phyloP scores from a whole-genome alignment of 2,888 invertebrate species.

The Cheilosia vulpina region DNA sequence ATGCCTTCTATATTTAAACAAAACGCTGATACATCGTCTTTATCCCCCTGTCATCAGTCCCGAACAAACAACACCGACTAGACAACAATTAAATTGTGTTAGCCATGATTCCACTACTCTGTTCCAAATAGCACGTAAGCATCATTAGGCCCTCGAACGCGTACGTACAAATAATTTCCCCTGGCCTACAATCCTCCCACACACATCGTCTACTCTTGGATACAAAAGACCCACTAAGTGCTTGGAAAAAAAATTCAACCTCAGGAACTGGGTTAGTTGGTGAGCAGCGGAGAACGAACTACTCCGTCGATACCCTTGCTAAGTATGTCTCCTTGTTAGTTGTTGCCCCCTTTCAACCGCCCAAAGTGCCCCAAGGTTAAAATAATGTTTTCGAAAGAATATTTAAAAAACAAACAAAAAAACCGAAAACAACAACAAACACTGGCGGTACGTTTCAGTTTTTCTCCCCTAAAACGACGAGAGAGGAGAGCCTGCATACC shows the following conservation, averaged over 20 bases:
- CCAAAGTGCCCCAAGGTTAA: conserved; percentile 63
- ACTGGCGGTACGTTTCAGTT: conserved; percentile 41
- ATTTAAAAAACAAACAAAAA: background rate
- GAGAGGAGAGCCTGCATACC: background rate
- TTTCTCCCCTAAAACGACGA: background rate
- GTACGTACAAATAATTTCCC: background rate
- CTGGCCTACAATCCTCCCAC: background rate
- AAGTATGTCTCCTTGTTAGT: conserved; percentile 43
- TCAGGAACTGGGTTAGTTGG: conserved; percentile 66
- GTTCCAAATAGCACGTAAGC: conserved; percentile 62
- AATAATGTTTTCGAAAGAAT: conserved; percentile 70
- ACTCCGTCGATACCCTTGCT: conserved; percentile 8
- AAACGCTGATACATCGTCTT: background rate
- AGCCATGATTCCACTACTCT: conserved; percentile 16
- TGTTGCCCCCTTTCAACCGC: conserved; percentile 16
- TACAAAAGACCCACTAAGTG: background rate
- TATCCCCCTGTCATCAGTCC: background rate
- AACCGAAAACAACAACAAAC: conserved; percentile 26
- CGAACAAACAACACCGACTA: background rate
- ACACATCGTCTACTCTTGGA: background rate
- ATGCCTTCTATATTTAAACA: background rate
- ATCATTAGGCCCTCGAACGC: conserved; percentile 32
- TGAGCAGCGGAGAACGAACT: conserved; percentile 37
- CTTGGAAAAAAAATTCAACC: conserved; percentile 5
- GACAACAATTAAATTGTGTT: conserved; percentile 19